A percentile compares a stretch with the other conserved stretches of the same genome.
phyloP scores from a whole-genome alignment of 2,797 vertebrate species.

The Cottoperca gobio region DNA sequence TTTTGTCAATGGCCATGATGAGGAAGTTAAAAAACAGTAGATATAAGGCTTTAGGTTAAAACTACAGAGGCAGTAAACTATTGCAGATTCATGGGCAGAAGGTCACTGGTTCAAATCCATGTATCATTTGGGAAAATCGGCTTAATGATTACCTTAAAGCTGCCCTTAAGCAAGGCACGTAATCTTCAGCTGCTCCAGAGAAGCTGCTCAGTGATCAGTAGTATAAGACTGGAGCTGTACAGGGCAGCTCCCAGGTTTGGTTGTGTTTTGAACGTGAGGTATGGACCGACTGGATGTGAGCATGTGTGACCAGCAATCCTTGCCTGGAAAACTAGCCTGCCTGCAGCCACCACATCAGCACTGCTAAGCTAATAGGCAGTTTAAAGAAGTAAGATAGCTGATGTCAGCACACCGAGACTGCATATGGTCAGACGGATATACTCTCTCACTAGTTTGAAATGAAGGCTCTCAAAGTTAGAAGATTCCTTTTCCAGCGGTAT shows the following conservation, averaged over 20 bases:
- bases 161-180: slow-evolving; percentile 61
- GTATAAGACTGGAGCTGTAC: slow-evolving; percentile 33
- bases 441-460: slow-evolving; percentile 27
- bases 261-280: slow-evolving; percentile 35
- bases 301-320: slow-evolving; percentile 28
- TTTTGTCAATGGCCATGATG: not conserved
- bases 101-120: slow-evolving; percentile 54
- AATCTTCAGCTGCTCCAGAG: slow-evolving; percentile 39
- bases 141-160: slow-evolving; percentile 58
- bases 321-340: slow-evolving; percentile 44
- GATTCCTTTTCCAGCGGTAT: slow-evolving; percentile 14
- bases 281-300: slow-evolving; percentile 32
- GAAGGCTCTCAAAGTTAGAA: slow-evolving; percentile 22
- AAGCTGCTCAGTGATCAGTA: slow-evolving; percentile 41
- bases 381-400: slow-evolving; percentile 59
- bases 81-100: slow-evolving; percentile 26
- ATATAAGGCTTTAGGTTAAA: slow-evolving; percentile 21
- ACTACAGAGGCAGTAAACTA: not conserved
- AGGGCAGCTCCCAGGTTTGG: slow-evolving; percentile 36
- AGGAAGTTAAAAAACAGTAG: slow-evolving; percentile 7
- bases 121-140: slow-evolving; percentile 46
- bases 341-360: slow-evolving; percentile 62
- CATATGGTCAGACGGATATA: slow-evolving; percentile 48
- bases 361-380: slow-evolving; percentile 61
- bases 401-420: slow-evolving; percentile 62